A percentile compares a stretch with the other conserved stretches of the same genome.
Evolutionary conservation across 2,888 invertebrate genomes (phyloP).

Genomic region (Kryphioiulus occultus): DNA sequence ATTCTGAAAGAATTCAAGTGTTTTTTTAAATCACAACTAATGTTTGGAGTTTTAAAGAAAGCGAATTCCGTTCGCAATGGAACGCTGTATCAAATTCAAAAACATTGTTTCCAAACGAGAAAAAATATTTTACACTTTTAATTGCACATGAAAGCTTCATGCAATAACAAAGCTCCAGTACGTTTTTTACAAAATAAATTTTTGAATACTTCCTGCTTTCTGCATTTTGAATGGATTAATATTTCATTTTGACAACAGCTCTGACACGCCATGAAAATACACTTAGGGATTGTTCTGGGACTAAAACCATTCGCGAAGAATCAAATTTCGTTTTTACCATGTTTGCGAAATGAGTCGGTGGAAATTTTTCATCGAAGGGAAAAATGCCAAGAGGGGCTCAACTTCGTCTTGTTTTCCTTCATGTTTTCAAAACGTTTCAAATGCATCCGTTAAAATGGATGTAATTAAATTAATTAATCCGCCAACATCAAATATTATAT

Average conservation of each 20-base stretch:
- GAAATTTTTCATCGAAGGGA: not conserved
- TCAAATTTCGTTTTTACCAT: not conserved
- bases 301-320: not conserved
- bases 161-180: too few relatives aligned
- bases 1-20: too few relatives aligned
- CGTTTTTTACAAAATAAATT: not conserved
- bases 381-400: slow-evolving; percentile 13
- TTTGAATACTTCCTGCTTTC: not conserved
- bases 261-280: slow-evolving; percentile 27
- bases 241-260: slow-evolving; percentile 21
- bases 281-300: slow-evolving; percentile 10
- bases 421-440: slow-evolving; percentile 25
- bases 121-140: not conserved
- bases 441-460: slow-evolving; percentile 25
- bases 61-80: not conserved
- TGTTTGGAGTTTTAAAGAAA: too few relatives aligned
- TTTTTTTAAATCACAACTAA: too few relatives aligned
- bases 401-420: slow-evolving; percentile 3
- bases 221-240: slow-evolving; percentile 2
- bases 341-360: slow-evolving; percentile 13
- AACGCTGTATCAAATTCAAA: not conserved
- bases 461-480: slow-evolving; percentile 35
- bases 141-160: not conserved
- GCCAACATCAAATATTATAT: slow-evolving; percentile 31
- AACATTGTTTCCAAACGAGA: not conserved